A percentile compares a stretch with the other conserved stretches of the same genome.
These are phyloP conservation scores for Rhizoglyphus robini DNA, from an alignment of 1,140 invertebrate genomes.

Conservation along the genomic window DNA sequence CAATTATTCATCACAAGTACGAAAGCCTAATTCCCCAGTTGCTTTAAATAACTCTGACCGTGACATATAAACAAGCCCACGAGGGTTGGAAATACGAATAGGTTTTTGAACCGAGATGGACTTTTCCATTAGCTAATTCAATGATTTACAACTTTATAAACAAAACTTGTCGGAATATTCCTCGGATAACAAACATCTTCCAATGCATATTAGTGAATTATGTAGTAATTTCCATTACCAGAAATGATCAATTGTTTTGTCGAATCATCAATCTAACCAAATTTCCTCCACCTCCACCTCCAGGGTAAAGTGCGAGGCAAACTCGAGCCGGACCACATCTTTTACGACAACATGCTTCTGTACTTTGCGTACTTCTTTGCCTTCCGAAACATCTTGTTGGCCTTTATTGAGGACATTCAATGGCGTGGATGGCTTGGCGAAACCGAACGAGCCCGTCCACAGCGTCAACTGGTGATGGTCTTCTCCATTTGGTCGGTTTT, in stretches of 20 bases:
- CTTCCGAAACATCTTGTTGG: background rate
- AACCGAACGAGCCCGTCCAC: conserved; percentile 4
- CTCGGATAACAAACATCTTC: no score
- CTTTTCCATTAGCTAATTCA: no score
- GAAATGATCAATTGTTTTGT: background rate
- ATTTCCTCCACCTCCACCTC: background rate
- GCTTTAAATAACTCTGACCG: no score
- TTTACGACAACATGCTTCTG: background rate
- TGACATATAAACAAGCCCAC: no score
- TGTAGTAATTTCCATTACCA: no score
- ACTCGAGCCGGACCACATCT: background rate
- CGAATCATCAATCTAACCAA: background rate
- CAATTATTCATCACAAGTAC: background rate
- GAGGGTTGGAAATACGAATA: no score
- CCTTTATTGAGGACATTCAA: conserved; percentile 15
- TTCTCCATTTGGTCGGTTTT: conserved; percentile 16
- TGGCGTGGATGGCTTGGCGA: background rate
- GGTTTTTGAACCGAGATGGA: no score
- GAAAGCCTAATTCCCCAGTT: no score
- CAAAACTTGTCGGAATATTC: no score
- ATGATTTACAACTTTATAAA: no score
- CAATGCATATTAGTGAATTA: no score
- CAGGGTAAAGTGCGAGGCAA: conserved; percentile 3
- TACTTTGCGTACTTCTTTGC: conserved; percentile 3
- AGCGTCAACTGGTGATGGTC: conserved; percentile 16